Percentiles rank a stretch among this genome's conserved stretches.
These are phyloP conservation scores for Onchidella celtica DNA, from an alignment of 2,888 invertebrate genomes.

Conservation along the genomic window DNA sequence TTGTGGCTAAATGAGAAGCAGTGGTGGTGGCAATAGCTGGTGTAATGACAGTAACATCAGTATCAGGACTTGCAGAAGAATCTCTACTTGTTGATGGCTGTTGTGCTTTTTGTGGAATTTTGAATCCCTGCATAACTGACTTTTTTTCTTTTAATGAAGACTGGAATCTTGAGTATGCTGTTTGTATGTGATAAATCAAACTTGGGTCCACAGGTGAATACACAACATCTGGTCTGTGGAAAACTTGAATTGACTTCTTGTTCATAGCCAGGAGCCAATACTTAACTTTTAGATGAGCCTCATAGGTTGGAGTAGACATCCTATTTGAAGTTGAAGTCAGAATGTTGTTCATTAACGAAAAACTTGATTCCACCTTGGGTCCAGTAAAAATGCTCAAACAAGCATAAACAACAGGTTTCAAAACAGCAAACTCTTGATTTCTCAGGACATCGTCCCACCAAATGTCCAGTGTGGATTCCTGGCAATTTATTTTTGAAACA, in stretches of 20 bases:
- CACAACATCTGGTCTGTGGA: neutral
- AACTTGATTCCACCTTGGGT: slow-evolving; percentile 5
- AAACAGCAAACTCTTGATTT: neutral
- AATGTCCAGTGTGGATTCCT: neutral
- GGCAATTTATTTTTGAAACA: neutral
- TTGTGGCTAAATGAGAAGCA: no score
- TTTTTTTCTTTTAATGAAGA: no score
- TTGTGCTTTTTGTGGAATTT: no score
- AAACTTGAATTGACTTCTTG: neutral
- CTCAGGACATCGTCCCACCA: slow-evolving; percentile 11
- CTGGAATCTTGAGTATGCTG: no score
- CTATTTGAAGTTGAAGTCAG: neutral
- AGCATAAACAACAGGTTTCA: neutral
- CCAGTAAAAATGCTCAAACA: slow-evolving; percentile 32
- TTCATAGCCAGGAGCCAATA: neutral
- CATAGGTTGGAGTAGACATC: neutral
- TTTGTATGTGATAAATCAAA: slow-evolving; percentile 18
- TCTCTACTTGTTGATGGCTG: no score
- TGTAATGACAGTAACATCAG: no score
- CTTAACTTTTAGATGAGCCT: neutral
- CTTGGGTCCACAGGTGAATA: slow-evolving; percentile 15
- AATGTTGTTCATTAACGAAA: slow-evolving; percentile 13
- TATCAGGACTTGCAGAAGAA: no score
- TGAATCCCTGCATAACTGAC: no score
- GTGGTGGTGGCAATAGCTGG: no score